Conservation (phyloP, 1,140 invertebrate genomes). For the Drosophila watanabei region DNA sequence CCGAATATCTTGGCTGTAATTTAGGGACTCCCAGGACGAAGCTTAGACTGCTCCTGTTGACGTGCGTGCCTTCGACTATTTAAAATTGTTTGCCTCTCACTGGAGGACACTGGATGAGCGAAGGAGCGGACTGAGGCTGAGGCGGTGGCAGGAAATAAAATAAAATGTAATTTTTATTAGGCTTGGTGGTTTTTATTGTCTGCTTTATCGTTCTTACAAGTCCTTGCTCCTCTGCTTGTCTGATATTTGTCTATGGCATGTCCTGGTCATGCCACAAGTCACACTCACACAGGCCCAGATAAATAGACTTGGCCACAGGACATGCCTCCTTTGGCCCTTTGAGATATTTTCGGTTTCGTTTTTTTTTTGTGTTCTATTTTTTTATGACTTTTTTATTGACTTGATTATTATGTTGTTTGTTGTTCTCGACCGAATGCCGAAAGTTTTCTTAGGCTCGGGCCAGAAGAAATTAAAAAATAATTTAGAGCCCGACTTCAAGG, state of each 20-base stretch:
- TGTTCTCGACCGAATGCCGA: slow-evolving; percentile 61
- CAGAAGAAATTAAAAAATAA: slow-evolving; percentile 79
- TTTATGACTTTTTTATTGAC: slow-evolving; percentile 84
- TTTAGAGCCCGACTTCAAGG: slow-evolving; percentile 68
- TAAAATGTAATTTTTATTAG: slow-evolving; percentile 85
- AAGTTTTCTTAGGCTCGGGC: slow-evolving; percentile 64
- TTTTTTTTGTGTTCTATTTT: slow-evolving; percentile 57
- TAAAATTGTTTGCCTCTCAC: slow-evolving; percentile 64
- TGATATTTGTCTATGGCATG: slow-evolving; percentile 82
- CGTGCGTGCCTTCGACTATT: slow-evolving; percentile 78
- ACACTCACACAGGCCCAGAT: slow-evolving; percentile 41
- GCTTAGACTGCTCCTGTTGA: slow-evolving; percentile 56
- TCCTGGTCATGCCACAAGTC: slow-evolving; percentile 57
- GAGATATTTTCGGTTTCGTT: slow-evolving; percentile 62
- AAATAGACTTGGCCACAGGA: slow-evolving; percentile 63
- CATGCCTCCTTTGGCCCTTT: slow-evolving; percentile 58
- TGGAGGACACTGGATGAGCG: slow-evolving; percentile 28
- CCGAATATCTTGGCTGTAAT: slow-evolving; percentile 68
- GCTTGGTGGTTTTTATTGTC: slow-evolving; percentile 83
- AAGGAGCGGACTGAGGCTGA: not conserved
- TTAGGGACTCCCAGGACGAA: slow-evolving; percentile 56
- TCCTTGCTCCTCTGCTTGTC: slow-evolving; percentile 62
- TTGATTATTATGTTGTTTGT: slow-evolving; percentile 83
- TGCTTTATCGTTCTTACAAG: slow-evolving; percentile 81
- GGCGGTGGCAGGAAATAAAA: slow-evolving; percentile 69